Percentiles rank a stretch among this genome's conserved stretches.
Conservation (phyloP, 2,113 vertebrate genomes). For the Rhinolophus sinicus region DNA sequence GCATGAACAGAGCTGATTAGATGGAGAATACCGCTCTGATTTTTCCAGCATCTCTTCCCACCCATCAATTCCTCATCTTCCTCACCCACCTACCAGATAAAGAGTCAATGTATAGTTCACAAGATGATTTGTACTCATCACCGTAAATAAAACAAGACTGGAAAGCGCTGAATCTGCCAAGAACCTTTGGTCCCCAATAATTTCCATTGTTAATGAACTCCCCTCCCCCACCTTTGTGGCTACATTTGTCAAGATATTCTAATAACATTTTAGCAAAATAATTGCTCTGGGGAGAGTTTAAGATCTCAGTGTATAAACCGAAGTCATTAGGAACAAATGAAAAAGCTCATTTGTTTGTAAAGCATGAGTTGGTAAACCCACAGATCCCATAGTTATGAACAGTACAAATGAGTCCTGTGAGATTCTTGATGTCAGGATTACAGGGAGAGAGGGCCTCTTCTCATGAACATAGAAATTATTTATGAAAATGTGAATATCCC, state of each 20-base stretch:
- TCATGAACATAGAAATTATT: slow-evolving; percentile 68
- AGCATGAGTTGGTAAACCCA: slow-evolving; percentile 65
- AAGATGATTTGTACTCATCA: slow-evolving; percentile 27
- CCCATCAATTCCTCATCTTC: background rate
- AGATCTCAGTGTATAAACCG: slow-evolving; percentile 69
- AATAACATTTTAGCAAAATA: slow-evolving; percentile 69
- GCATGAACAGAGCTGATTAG: background rate
- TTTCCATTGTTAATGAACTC: slow-evolving; percentile 67
- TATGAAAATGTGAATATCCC: slow-evolving; percentile 67
- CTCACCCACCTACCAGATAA: background rate
- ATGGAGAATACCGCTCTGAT: background rate
- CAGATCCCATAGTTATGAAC: slow-evolving; percentile 61
- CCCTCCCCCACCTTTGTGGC: background rate
- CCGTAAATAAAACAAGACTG: slow-evolving; percentile 48
- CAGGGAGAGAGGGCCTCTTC: background rate
- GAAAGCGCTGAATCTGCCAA: background rate
- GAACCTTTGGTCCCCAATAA: background rate
- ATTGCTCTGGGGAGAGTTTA: slow-evolving; percentile 74
- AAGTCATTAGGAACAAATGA: slow-evolving; percentile 74
- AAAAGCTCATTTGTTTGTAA: slow-evolving; percentile 78
- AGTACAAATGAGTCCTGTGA: slow-evolving; percentile 68
- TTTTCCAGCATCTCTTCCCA: background rate
- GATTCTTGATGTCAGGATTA: slow-evolving; percentile 46
- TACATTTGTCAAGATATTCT: slow-evolving; percentile 48
- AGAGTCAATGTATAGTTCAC: slow-evolving; percentile 30